Evolutionary conservation across 2,888 invertebrate genomes (phyloP), one percentile per base, ranked within the genome.

Genomic region (Pinctada fucata): DNA sequence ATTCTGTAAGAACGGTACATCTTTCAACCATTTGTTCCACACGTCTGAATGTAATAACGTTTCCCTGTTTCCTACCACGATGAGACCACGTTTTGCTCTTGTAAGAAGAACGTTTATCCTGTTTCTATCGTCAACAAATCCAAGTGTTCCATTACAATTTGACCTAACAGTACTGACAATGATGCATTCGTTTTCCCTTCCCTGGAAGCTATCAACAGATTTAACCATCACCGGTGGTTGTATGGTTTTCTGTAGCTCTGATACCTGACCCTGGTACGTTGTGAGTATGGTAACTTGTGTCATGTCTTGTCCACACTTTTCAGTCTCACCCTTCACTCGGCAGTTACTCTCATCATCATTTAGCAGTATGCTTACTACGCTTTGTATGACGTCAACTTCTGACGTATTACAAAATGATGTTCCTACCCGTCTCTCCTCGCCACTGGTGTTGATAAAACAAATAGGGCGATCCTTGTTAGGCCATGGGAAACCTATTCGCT

Each of bases 201-300:
- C 83, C 71, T 83, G 83, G 63, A 82, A 83, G 5, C 82, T 79
- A 67, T 83, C 83, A 1, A 83, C 82, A 0, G 83, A 78, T 47
- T 75, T 76, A 1, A 83, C 73, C 16, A 72, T 71, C n/a, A 83
- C 72, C 47, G 66, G 69, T 47, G 72, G 50, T 10, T 69, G 67
- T 47, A 81, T 10, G 31, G 31, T 31, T 13, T 74, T 47, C 68
- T 75, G 70, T 50, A 83, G 63, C 49, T 68, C 68, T 50, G 45
- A 49, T 8, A 79, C 81, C 31, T 83, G 83, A 3, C 71, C 80
- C 70, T 80, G 79, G 68, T 83, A 83, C 3, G 79, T 51, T 45
- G 83, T 83, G 16, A 83, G 16, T 6, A 83, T 71, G 1, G 78
- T 80, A 50, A 83, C 79, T 0, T 83, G 70, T 45, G 71, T 72